These are phyloP conservation scores for Euplagia quadripunctaria DNA, from an alignment of 2,888 invertebrate genomes.

Conservation along the genomic window DNA sequence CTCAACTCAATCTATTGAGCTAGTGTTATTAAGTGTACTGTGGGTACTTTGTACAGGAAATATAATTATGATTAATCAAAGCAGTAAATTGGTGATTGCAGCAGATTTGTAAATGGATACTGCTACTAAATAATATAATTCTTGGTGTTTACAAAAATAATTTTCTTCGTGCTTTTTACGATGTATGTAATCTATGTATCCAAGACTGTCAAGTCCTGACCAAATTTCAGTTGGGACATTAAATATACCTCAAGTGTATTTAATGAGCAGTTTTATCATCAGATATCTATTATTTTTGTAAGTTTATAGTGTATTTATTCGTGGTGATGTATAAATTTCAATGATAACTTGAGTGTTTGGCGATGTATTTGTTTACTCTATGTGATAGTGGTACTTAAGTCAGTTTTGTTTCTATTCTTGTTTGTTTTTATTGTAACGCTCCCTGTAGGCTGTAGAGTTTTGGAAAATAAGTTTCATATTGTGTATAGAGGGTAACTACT, in stretches of 20 bases:
- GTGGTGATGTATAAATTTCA: not conserved
- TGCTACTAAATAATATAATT: not conserved
- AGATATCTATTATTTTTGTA: not conserved
- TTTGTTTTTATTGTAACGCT: conserved; percentile 28
- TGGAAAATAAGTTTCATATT: conserved; percentile 47
- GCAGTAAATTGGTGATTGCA: not conserved
- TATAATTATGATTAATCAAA: not conserved
- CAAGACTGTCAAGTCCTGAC: not conserved
- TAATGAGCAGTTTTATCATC: not conserved
- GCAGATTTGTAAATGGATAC: not conserved
- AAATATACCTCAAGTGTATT: not conserved
- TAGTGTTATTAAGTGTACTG: conserved; percentile 3
- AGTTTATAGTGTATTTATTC: not conserved
- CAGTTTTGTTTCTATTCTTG: conserved; percentile 43
- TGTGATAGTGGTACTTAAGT: conserved; percentile 53
- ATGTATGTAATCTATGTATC: not conserved
- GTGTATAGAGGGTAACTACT: conserved; percentile 49
- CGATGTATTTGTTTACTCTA: conserved; percentile 33
- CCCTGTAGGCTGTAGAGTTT: conserved; percentile 28
- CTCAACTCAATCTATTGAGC: conserved; percentile 2
- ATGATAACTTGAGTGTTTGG: conserved; percentile 28
- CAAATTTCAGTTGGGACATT: not conserved
- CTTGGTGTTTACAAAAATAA: too few species aligned
- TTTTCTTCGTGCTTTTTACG: not conserved
- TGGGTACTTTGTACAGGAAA: not conserved